Percentiles rank a stretch among this genome's conserved stretches.
These are phyloP conservation scores for Thunnus albacares DNA, from an alignment of 2,797 vertebrate genomes.

Conservation along the genomic window DNA sequence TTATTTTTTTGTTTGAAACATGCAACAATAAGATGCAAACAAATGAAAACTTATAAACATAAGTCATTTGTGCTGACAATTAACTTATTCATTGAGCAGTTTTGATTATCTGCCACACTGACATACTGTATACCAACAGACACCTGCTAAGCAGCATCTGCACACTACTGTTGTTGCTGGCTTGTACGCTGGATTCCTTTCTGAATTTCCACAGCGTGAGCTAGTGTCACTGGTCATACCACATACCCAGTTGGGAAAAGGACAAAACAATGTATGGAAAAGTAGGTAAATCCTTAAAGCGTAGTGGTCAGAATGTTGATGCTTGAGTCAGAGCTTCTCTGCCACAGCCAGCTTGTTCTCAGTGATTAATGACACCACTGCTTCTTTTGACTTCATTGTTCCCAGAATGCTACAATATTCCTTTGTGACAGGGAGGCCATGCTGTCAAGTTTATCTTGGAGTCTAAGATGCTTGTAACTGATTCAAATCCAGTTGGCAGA, in stretches of 20 bases:
- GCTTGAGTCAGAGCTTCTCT: conserved; percentile 18
- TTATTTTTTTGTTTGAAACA: not conserved
- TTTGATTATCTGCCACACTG: conserved; percentile 4
- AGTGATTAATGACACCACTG: conserved; percentile 44
- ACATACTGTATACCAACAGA: not conserved
- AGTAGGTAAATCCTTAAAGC: conserved; percentile 4
- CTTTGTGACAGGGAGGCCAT: conserved; percentile 15
- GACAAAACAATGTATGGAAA: conserved; percentile 13
- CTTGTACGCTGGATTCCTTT: not conserved
- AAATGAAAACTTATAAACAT: not conserved
- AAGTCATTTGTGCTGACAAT: not conserved
- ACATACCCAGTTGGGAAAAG: not conserved
- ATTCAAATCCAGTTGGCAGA: conserved; percentile 2
- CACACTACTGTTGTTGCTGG: conserved; percentile 13
- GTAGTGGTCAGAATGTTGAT: conserved; percentile 6
- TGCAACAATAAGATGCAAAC: not conserved
- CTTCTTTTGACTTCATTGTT: conserved; percentile 32
- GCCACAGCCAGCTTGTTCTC: conserved; percentile 20
- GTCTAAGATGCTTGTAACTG: not conserved
- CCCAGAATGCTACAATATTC: conserved; percentile 17
- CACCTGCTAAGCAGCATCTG: conserved; percentile 35
- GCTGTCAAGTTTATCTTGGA: conserved; percentile 36
- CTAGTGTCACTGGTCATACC: not conserved
- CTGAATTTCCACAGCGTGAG: not conserved
- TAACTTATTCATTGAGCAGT: conserved; percentile 16